phyloP scores from a whole-genome alignment of 2,888 invertebrate species.

The Drosophila nigritarsus region DNA sequence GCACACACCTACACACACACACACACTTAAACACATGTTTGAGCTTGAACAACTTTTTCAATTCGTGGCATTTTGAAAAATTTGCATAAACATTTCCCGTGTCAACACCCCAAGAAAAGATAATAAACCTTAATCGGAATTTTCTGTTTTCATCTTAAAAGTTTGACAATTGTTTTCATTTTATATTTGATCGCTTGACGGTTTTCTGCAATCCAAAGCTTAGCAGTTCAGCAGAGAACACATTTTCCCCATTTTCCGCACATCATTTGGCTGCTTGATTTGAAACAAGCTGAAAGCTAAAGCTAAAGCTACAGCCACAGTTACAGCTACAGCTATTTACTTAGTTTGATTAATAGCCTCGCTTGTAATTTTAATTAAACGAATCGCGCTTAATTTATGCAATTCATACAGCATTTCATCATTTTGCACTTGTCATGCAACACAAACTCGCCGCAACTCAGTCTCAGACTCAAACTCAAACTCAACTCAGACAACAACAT shows the following conservation, averaged over 20 bases:
- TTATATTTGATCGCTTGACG: conserved; percentile 42
- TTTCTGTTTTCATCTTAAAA: conserved; percentile 12
- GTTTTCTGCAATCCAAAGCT: conserved; percentile 76
- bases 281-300: neutral
- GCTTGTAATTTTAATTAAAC: conserved; percentile 78
- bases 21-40: conserved; percentile 37
- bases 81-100: conserved; percentile 64
- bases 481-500: conserved; percentile 3
- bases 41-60: conserved; percentile 71
- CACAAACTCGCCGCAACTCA: conserved; percentile 26
- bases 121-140: conserved; percentile 46
- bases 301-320: neutral
- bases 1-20: conserved; percentile 14
- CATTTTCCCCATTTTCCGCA: neutral
- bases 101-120: neutral
- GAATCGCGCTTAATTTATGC: conserved; percentile 80
- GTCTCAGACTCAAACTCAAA: conserved; percentile 9
- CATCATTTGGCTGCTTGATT: conserved; percentile 1
- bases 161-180: neutral
- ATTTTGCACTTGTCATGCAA: conserved; percentile 80
- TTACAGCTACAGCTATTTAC: conserved; percentile 24
- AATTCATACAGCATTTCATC: conserved; percentile 79
- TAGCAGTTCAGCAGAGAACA: conserved; percentile 15
- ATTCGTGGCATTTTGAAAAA: conserved; percentile 68
- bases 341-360: conserved; percentile 73